Conservation (phyloP, 2,797 vertebrate genomes). For the Podarcis siculus region DNA sequence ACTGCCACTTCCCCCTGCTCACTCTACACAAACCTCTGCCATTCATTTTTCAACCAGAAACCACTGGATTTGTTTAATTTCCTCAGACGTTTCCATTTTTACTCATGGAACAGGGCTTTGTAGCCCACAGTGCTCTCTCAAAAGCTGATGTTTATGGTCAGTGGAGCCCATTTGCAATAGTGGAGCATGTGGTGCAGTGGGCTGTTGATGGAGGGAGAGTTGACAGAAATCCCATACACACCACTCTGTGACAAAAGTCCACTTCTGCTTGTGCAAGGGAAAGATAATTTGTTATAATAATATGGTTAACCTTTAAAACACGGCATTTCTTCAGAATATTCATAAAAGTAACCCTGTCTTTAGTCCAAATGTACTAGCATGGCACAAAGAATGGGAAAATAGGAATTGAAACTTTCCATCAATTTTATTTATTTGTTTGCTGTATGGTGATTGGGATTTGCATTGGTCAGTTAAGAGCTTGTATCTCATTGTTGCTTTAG, state of each 20-base stretch:
- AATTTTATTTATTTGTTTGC: background rate
- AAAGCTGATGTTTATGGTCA: background rate
- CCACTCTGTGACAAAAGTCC: background rate
- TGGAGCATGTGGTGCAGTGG: background rate
- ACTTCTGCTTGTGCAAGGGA: background rate
- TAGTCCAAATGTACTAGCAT: background rate
- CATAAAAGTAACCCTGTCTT: background rate
- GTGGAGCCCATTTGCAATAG: background rate
- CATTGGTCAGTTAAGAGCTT: background rate
- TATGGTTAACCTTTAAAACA: background rate
- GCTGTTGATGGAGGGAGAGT: background rate
- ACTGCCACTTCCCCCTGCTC: no score
- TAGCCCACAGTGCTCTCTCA: background rate
- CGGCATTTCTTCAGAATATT: no score
- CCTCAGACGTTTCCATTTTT: no score
- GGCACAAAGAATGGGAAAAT: background rate
- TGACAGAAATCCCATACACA: background rate
- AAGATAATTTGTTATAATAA: background rate
- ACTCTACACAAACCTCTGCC: no score
- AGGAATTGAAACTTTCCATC: no score
- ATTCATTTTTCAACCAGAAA: background rate
- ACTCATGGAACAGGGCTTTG: no score
- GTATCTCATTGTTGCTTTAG: background rate
- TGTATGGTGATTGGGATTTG: background rate
- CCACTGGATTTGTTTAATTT: background rate